phyloP scores from a whole-genome alignment of 2,888 invertebrate species.

The Abscondita cerata region DNA sequence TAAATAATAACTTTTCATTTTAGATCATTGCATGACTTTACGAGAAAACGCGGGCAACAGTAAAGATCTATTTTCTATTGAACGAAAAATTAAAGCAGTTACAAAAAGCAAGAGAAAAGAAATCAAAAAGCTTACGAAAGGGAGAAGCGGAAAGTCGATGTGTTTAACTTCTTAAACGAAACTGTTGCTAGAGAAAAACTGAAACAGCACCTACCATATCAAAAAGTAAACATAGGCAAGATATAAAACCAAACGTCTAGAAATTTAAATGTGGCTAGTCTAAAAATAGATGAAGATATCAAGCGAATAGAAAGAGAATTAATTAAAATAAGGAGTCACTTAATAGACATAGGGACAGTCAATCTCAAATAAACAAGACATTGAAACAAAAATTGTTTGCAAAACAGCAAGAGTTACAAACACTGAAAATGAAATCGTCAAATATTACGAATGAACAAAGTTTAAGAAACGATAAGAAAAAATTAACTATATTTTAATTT shows the following conservation, averaged over 20 bases:
- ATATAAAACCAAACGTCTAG: slow-evolving; percentile 65
- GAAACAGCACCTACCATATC: slow-evolving; percentile 45
- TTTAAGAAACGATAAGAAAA: slow-evolving; percentile 74
- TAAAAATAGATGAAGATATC: slow-evolving; percentile 74
- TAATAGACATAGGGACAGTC: slow-evolving; percentile 66
- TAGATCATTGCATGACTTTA: slow-evolving; percentile 82
- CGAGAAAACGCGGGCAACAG: slow-evolving; percentile 72
- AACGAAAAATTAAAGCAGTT: slow-evolving; percentile 70
- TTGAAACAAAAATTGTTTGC: slow-evolving; percentile 66
- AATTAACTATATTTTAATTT: slow-evolving; percentile 76
- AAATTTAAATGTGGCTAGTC: slow-evolving; percentile 75
- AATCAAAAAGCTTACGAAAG: slow-evolving; percentile 71
- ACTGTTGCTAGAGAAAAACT: slow-evolving; percentile 41
- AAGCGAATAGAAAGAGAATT: slow-evolving; percentile 73
- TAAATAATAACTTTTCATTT: slow-evolving; percentile 16
- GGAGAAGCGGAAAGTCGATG: slow-evolving; percentile 68
- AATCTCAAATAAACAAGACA: slow-evolving; percentile 65
- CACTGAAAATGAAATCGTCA: slow-evolving; percentile 66
- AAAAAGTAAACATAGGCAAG: slow-evolving; percentile 49
- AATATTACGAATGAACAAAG: slow-evolving; percentile 74
- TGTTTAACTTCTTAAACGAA: slow-evolving; percentile 80
- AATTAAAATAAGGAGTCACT: slow-evolving; percentile 70
- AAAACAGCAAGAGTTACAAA: slow-evolving; percentile 68
- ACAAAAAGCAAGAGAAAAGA: slow-evolving; percentile 69
- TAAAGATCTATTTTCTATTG: slow-evolving; percentile 75